Evolutionary conservation across 1,140 invertebrate species (phyloP).

Genomic region (Phymastichus coffea): DNA sequence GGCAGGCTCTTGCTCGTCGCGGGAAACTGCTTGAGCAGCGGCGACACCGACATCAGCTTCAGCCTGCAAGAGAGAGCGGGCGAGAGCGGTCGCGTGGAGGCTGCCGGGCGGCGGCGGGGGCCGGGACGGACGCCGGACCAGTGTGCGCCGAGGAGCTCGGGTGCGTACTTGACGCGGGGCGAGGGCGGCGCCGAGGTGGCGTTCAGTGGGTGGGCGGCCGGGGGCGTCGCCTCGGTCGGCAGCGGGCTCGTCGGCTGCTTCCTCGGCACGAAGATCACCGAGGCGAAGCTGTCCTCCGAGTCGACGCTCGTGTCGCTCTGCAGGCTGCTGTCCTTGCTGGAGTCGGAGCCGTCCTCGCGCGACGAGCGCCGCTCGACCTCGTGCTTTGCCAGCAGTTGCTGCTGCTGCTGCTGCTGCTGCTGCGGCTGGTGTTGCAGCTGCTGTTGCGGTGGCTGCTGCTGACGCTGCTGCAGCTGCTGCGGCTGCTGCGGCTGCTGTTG

Average conservation of each 20-base stretch:
- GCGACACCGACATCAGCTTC: conserved; percentile 49
- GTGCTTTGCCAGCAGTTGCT: conserved; percentile 42
- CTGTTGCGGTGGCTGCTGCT: conserved; percentile 28
- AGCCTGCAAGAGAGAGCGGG: conserved; percentile 31
- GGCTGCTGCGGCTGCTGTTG: too few relatives aligned
- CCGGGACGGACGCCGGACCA: too few relatives aligned
- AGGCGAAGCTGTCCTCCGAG: conserved; percentile 88
- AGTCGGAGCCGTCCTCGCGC: conserved; percentile 84
- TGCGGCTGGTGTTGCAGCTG: background rate
- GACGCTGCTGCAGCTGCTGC: too few relatives aligned
- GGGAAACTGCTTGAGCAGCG: conserved; percentile 50
- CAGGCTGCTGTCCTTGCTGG: conserved; percentile 87
- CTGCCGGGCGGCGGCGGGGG: too few relatives aligned
- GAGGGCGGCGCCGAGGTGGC: conserved; percentile 70
- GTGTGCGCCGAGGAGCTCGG: conserved; percentile 23
- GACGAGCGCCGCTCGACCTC: conserved; percentile 64
- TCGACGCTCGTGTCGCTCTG: conserved; percentile 92
- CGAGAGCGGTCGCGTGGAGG: conserved; percentile 33
- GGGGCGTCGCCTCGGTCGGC: conserved; percentile 33
- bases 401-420: conserved; percentile 41
- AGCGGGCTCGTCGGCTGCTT: conserved; percentile 51
- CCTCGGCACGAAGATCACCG: conserved; percentile 85
- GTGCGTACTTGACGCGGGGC: conserved; percentile 58
- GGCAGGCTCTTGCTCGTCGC: conserved; percentile 47
- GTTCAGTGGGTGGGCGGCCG: conserved; percentile 34